Percentiles rank a stretch among this genome's conserved stretches.
Evolutionary conservation across 1,140 invertebrate species (phyloP).

Genomic region (Drosophila takahashii): DNA sequence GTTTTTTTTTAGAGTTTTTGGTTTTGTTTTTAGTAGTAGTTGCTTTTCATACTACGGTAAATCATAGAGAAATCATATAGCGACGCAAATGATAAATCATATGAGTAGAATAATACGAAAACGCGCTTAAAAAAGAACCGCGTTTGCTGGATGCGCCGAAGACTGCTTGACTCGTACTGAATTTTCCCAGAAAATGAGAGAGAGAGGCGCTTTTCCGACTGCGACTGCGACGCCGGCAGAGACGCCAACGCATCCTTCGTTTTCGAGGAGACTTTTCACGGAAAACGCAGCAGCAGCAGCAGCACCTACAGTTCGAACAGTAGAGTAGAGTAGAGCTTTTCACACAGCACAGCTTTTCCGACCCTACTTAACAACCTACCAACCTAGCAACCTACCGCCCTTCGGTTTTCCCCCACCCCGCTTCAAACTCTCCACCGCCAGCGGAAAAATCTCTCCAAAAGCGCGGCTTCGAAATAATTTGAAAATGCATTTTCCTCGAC

Average conservation of each 20-base stretch:
- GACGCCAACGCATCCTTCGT: constrained; percentile 57
- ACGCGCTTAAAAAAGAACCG: constrained; percentile 85
- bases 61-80: constrained; percentile 84
- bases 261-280: constrained; percentile 63
- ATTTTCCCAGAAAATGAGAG: constrained; percentile 30
- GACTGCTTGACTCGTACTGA: constrained; percentile 85
- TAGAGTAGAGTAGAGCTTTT: constrained; percentile 18
- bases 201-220: constrained; percentile 47
- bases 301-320: constrained; percentile 37
- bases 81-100: constrained; percentile 85
- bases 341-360: constrained; percentile 10
- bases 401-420: constrained; percentile 9
- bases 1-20: not conserved
- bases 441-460: constrained; percentile 28
- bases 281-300: constrained; percentile 39
- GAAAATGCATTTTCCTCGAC: constrained; percentile 48
- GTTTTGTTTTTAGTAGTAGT: constrained; percentile 36
- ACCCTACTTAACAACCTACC: not conserved
- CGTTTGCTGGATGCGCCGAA: constrained; percentile 84
- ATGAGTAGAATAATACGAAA: constrained; percentile 85
- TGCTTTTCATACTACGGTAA: constrained; percentile 78
- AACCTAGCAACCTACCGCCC: not conserved
- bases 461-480: constrained; percentile 38
- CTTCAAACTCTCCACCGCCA: constrained; percentile 37
- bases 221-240: constrained; percentile 17